phyloP scores from a whole-genome alignment of 2,797 vertebrate species.

The Staurois parvus region DNA sequence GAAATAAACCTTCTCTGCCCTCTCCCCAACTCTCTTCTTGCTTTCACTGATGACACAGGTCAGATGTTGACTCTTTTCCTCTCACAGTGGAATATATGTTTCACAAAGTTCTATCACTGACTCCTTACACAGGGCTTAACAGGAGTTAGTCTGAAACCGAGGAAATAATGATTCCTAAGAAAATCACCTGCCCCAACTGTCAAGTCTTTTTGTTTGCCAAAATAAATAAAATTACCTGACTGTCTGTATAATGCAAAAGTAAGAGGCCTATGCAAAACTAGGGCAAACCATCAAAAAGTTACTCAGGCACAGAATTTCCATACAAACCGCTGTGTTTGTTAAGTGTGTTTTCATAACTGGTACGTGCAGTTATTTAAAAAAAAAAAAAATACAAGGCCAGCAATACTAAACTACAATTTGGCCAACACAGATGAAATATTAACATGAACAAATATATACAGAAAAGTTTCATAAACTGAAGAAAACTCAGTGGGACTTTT shows the following conservation, averaged over 20 bases:
- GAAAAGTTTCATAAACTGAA: neutral
- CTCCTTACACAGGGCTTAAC: neutral
- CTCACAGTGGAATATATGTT: neutral
- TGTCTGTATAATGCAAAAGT: neutral
- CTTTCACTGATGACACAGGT: neutral
- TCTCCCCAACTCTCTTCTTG: neutral
- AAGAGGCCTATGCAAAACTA: constrained; percentile 19
- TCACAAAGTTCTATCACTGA: neutral
- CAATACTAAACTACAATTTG: neutral
- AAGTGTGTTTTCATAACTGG: neutral
- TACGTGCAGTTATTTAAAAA: neutral
- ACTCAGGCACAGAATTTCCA: constrained; percentile 29
- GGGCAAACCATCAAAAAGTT: constrained; percentile 25
- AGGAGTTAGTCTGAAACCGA: neutral
- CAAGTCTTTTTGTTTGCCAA: constrained; percentile 18
- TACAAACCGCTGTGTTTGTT: constrained; percentile 29
- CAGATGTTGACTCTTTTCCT: neutral
- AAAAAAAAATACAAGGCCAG: neutral
- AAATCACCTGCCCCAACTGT: neutral
- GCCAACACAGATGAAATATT: neutral
- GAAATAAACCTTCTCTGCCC: no score
- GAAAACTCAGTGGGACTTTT: neutral
- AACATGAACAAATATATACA: neutral
- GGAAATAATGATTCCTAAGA: neutral
- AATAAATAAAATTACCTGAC: constrained; percentile 10